phyloP scores from a whole-genome alignment of 1,140 invertebrate genomes.

The Eriosoma lanigerum region DNA sequence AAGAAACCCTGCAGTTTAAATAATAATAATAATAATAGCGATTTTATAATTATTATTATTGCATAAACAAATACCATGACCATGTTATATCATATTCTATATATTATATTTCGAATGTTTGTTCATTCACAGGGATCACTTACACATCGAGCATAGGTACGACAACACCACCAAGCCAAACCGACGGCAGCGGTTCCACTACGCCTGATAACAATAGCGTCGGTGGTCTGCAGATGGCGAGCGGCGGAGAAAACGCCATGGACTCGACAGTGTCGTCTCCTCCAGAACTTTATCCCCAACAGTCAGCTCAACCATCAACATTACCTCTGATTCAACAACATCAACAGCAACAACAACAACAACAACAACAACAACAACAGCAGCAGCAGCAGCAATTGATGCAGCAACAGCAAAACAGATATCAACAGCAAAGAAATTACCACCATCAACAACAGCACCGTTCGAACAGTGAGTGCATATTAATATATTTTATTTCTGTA shows the following conservation, averaged over 20 bases:
- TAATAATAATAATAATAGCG: too few species aligned
- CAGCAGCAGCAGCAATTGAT: neutral
- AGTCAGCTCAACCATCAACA: neutral
- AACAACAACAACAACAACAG: neutral
- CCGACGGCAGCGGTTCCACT: constrained; percentile 12
- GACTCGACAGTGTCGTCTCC: constrained; percentile 26
- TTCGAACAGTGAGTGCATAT: neutral
- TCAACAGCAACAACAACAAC: constrained; percentile 1
- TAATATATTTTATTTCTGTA: neutral
- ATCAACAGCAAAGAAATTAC: constrained; percentile 9
- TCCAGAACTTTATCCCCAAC: constrained; percentile 19
- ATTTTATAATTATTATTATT: too few species aligned
- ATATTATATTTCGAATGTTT: too few species aligned
- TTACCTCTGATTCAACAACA: constrained; percentile 15
- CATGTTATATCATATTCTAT: too few species aligned
- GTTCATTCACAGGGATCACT: neutral
- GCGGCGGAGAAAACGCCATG: constrained; percentile 8
- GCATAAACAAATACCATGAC: too few species aligned
- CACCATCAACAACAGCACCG: constrained; percentile 27
- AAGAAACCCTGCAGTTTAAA: too few species aligned
- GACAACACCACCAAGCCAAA: constrained; percentile 1
- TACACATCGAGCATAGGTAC: neutral
- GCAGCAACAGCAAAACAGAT: constrained; percentile 30
- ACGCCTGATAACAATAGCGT: constrained; percentile 13
- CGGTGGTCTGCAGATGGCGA: neutral